Conservation (phyloP, 2,888 invertebrate genomes). For the Linyphia triangularis region DNA sequence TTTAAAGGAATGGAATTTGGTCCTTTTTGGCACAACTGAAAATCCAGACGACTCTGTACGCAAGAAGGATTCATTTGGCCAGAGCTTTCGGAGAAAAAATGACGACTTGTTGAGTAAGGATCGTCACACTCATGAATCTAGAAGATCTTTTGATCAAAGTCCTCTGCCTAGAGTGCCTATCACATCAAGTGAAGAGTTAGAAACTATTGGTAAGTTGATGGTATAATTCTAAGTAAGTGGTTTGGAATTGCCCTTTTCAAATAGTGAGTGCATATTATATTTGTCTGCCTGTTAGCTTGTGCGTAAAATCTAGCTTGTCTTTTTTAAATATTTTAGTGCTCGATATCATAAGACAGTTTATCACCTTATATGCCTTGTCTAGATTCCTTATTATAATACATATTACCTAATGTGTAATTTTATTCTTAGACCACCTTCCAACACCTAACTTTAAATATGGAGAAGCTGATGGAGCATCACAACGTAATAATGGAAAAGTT, state of each 20-base stretch:
- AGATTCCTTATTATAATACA: not conserved
- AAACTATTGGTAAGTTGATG: not conserved
- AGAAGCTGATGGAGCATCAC: not conserved
- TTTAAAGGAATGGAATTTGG: conserved; percentile 94
- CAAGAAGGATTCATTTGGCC: conserved; percentile 6
- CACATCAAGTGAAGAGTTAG: not conserved
- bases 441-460: not conserved
- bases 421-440: not conserved
- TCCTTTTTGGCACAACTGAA: conserved; percentile 91
- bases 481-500: not conserved
- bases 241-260: no score
- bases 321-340: not conserved
- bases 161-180: conserved; percentile 3
- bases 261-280: no score
- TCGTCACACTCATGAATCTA: conserved; percentile 8
- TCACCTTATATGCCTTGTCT: not conserved
- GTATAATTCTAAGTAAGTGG: no score
- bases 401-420: not conserved
- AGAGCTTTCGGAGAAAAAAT: not conserved
- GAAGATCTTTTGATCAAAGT: conserved; percentile 16
- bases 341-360: not conserved
- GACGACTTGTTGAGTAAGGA: not conserved
- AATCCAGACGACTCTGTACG: conserved; percentile 79
- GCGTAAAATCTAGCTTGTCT: no score
- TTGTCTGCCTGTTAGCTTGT: no score